Conservation (phyloP, 30 jellyfish, hydroid and myxozoan genomes). For the Aurelia sp. region DNA sequence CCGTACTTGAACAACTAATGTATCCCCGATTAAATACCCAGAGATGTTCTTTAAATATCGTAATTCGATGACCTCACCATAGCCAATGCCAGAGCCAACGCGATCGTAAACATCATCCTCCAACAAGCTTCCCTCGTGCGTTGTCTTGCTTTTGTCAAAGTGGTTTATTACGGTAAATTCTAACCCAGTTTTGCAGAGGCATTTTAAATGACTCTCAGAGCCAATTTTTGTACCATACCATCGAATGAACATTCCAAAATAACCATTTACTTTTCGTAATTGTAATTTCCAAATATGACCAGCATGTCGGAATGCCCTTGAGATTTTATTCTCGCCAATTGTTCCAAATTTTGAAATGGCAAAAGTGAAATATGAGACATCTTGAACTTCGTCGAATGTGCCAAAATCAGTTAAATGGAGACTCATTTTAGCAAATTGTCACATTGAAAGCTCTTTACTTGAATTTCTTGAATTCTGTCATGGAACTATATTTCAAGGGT, state of each 20-base stretch:
- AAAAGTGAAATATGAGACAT: constrained; percentile 50
- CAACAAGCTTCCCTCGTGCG: constrained; percentile 69
- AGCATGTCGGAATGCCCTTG: constrained; percentile 72
- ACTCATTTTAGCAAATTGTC: constrained; percentile 21
- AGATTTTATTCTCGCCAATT: constrained; percentile 47
- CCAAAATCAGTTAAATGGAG: constrained; percentile 69
- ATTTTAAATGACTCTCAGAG: constrained; percentile 15
- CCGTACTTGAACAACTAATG: constrained; percentile 60
- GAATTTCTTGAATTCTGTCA: no score
- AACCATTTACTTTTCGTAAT: constrained; percentile 59
- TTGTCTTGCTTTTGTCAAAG: constrained; percentile 47
- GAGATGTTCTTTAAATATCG: constrained; percentile 57
- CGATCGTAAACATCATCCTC: constrained; percentile 80
- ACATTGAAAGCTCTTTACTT: background rate
- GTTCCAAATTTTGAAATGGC: constrained; percentile 22
- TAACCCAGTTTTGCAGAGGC: constrained; percentile 76
- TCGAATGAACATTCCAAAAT: constrained; percentile 88
- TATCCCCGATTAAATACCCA: constrained; percentile 74
- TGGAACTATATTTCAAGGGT: no score
- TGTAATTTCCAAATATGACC: constrained; percentile 98
- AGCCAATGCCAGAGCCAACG: constrained; percentile 91
- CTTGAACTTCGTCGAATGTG: constrained; percentile 54
- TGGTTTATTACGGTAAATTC: constrained; percentile 69
- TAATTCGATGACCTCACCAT: constrained; percentile 71
- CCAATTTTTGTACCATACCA: constrained; percentile 85